phyloP scores from a whole-genome alignment of 2,113 vertebrate species.

The Aix galericulata region DNA sequence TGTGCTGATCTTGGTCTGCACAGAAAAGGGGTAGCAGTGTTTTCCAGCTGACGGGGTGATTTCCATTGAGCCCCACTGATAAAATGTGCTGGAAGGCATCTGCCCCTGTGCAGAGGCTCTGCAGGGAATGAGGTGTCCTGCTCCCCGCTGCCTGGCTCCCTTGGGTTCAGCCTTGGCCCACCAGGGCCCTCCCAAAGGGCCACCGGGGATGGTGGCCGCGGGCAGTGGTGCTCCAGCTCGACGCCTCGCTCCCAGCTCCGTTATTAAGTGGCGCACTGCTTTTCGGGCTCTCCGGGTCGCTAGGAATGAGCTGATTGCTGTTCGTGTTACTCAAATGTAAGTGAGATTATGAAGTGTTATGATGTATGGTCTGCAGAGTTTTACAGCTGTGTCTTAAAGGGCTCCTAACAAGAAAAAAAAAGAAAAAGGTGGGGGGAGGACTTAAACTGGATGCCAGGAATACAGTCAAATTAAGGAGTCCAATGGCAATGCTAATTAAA shows the following conservation, averaged over 20 bases:
- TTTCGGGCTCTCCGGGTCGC: neutral
- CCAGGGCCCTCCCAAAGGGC: neutral
- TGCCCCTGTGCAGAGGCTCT: neutral
- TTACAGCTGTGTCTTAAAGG: slow-evolving; percentile 30
- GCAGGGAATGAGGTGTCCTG: neutral
- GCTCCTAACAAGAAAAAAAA: neutral
- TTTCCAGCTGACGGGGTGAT: neutral
- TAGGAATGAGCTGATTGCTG: neutral
- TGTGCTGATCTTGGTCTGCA: neutral
- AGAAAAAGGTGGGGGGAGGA: too few relatives aligned
- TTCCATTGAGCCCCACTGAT: neutral
- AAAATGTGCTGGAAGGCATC: fast-evolving
- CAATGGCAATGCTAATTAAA: slow-evolving; percentile 5
- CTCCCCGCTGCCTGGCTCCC: neutral
- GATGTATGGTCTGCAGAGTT: neutral
- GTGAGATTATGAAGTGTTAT: slow-evolving; percentile 53
- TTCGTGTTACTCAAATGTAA: neutral
- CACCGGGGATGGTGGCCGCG: fast-evolving
- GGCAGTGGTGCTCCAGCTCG: neutral
- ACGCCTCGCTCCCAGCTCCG: fast-evolving
- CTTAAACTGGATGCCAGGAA: neutral
- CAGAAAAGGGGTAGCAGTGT: neutral
- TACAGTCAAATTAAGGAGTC: neutral
- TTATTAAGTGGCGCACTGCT: neutral
- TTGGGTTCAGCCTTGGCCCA: neutral